Evolutionary conservation across 2,113 vertebrate species (phyloP).

Genomic region (Notarius lentiginosus): DNA sequence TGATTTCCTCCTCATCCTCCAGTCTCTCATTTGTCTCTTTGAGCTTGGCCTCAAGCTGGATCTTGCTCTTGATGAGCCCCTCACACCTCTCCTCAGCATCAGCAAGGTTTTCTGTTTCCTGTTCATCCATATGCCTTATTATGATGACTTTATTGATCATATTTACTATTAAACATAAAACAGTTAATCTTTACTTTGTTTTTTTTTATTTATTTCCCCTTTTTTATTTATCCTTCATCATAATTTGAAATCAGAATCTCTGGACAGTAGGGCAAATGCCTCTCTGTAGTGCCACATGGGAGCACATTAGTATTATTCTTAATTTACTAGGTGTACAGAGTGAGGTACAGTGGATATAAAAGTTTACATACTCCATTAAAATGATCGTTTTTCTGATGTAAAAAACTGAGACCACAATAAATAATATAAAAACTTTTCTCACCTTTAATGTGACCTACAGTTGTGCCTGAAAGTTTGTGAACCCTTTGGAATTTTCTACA

Average conservation of each 20-base stretch:
- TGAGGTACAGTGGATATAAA: neutral
- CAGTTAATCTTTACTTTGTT: too few relatives aligned
- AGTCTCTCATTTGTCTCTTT: constrained; percentile 70
- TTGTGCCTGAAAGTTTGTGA: too few relatives aligned
- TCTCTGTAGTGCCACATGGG: neutral
- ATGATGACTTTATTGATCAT: neutral
- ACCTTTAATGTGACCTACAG: too few relatives aligned
- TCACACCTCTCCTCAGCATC: constrained; percentile 53
- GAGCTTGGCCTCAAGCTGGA: constrained; percentile 62
- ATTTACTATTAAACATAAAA: too few relatives aligned
- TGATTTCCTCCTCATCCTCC: constrained; percentile 77
- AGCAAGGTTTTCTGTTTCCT: constrained; percentile 63
- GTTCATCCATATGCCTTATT: neutral
- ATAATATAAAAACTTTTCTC: too few relatives aligned
- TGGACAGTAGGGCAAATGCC: neutral
- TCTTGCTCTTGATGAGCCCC: constrained; percentile 52
- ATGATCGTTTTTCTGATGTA: too few relatives aligned
- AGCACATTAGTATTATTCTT: neutral
- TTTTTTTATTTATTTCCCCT: neutral
- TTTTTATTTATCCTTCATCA: neutral
- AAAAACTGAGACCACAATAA: too few relatives aligned
- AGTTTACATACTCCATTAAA: constrained; percentile 65
- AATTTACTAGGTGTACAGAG: neutral
- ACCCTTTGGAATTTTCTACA: too few relatives aligned
- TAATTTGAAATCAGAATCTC: neutral